Evolutionary conservation across 2,797 vertebrate species (phyloP).

Genomic region (Cercopithecus mitis): DNA sequence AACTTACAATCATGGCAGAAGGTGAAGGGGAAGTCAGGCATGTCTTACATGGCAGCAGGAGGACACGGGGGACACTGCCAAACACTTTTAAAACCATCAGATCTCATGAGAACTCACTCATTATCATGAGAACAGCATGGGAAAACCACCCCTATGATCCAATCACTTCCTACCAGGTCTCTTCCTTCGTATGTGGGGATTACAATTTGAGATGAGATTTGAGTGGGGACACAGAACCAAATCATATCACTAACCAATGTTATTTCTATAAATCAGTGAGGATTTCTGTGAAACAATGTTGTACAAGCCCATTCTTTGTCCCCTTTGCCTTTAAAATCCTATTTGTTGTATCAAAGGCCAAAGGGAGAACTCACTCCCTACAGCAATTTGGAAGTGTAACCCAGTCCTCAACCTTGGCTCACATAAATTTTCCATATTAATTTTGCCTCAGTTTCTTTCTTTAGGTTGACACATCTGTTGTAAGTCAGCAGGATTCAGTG

Average conservation of each 20-base stretch:
- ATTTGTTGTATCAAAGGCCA: not conserved
- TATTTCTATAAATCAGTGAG: not conserved
- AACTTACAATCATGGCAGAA: no score
- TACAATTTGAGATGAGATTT: no score
- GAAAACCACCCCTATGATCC: no score
- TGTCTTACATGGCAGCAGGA: no score
- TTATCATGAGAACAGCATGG: no score
- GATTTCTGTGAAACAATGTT: not conserved
- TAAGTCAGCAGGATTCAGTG: not conserved
- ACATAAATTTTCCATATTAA: not conserved
- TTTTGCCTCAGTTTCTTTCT: not conserved
- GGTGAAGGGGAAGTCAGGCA: no score
- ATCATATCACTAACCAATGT: not conserved
- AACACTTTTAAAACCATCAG: no score
- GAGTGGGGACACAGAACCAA: no score
- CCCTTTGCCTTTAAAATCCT: not conserved
- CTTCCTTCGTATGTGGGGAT: no score
- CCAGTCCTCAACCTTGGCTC: not conserved
- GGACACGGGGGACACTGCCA: no score
- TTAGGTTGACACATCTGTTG: not conserved
- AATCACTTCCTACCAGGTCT: no score
- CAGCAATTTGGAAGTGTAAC: not conserved
- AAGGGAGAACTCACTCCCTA: not conserved
- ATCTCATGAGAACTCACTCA: no score
- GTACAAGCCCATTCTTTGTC: not conserved